These are phyloP conservation scores for Manis crassicaudata DNA, from an alignment of 2,797 vertebrate genomes.

Conservation along the genomic window DNA sequence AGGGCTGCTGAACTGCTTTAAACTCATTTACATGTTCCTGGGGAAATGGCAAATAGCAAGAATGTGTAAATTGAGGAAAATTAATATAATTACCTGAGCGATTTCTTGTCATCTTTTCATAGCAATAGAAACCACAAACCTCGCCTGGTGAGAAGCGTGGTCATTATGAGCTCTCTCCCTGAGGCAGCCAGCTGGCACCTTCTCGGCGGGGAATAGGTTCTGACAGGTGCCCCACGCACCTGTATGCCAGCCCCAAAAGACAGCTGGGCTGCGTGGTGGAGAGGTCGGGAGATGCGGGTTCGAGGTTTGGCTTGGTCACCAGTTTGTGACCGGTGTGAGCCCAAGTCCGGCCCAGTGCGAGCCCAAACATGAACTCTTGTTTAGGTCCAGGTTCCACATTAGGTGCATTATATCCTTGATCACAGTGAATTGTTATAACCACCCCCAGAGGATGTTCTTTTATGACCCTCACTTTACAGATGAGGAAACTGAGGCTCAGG, in stretches of 20 bases:
- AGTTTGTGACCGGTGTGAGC: background rate
- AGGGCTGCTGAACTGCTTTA: rapidly evolving
- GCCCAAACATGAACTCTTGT: rapidly evolving
- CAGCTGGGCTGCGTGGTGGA: rapidly evolving
- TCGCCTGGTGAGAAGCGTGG: background rate
- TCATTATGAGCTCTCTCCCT: rapidly evolving
- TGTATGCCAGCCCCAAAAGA: background rate
- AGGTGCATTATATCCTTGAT: rapidly evolving
- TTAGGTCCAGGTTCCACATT: rapidly evolving
- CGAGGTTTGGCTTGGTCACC: rapidly evolving
- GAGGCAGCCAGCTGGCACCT: background rate
- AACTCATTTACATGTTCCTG: constrained; percentile 57
- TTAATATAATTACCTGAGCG: constrained; percentile 70
- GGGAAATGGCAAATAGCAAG: constrained; percentile 49
- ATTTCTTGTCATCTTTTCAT: constrained; percentile 55
- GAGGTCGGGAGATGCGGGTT: background rate
- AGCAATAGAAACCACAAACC: constrained; percentile 11
- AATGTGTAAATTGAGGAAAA: constrained; percentile 71
- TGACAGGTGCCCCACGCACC: rapidly evolving
- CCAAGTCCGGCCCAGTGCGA: rapidly evolving
- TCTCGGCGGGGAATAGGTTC: background rate
- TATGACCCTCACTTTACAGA: background rate
- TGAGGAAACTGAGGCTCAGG: background rate
- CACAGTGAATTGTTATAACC: background rate
- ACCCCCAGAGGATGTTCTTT: background rate